Conservation (phyloP, 2,888 invertebrate genomes). For the Mimas tiliae region DNA sequence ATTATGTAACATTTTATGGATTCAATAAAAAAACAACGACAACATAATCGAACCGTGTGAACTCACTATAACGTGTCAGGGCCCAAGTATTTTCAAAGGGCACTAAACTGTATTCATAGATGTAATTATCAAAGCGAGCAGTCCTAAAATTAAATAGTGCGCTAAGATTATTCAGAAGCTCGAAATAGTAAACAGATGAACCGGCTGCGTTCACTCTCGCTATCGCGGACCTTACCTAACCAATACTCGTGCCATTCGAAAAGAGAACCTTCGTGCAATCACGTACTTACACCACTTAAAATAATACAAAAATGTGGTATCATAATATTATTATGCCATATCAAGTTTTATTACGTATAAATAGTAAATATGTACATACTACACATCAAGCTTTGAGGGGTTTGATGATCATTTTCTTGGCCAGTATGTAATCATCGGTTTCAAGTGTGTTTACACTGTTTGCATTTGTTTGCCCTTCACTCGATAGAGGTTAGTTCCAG, state of each 20-base stretch:
- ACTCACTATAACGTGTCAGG: no score
- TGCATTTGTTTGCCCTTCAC: constrained; percentile 61
- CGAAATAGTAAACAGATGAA: constrained; percentile 51
- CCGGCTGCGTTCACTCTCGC: constrained; percentile 42
- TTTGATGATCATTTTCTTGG: constrained; percentile 71
- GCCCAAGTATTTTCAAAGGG: constrained; percentile 11
- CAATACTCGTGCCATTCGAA: constrained; percentile 47
- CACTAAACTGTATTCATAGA: constrained; percentile 23
- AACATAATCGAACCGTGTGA: no score
- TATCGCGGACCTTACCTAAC: constrained; percentile 56
- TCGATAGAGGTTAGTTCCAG: no score
- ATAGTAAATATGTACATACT: not conserved
- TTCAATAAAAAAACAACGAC: no score
- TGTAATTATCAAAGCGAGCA: constrained; percentile 45
- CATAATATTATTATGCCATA: constrained; percentile 43
- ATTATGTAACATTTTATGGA: no score
- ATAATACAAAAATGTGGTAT: not conserved
- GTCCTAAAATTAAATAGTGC: constrained; percentile 43
- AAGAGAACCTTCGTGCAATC: constrained; percentile 6
- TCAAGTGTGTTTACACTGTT: constrained; percentile 67
- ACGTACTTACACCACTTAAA: not conserved
- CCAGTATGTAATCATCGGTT: constrained; percentile 75
- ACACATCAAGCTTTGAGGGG: constrained; percentile 48
- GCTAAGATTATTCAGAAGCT: constrained; percentile 46
- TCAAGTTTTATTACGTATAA: constrained; percentile 26